Conservation (phyloP, 2,888 invertebrate genomes). For the Phaonia tiefii region DNA sequence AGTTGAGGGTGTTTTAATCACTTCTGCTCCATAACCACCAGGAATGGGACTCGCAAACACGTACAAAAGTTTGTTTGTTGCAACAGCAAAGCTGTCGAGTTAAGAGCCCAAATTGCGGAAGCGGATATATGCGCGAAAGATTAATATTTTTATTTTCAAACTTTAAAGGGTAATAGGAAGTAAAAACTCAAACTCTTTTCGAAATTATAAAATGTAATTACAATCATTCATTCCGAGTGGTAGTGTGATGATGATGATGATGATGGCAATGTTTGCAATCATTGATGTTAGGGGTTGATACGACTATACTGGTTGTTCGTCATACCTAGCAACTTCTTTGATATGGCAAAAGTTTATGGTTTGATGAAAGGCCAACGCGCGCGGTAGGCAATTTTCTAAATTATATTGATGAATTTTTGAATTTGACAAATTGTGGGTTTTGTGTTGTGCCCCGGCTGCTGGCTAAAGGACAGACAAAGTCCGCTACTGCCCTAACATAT, state of each 20-base stretch:
- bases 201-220: constrained; percentile 34
- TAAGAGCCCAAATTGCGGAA: constrained; percentile 69
- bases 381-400: constrained; percentile 68
- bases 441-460: constrained; percentile 42
- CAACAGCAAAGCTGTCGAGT: constrained; percentile 33
- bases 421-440: constrained; percentile 71
- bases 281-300: constrained; percentile 52
- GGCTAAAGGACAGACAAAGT: neutral
- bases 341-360: constrained; percentile 23
- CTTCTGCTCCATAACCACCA: constrained; percentile 34
- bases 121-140: constrained; percentile 74
- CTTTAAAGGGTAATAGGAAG: constrained; percentile 33
- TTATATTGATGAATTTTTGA: constrained; percentile 72
- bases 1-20: constrained; percentile 56
- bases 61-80: constrained; percentile 31
- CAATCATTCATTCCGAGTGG: constrained; percentile 2
- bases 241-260: constrained; percentile 4
- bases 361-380: neutral
- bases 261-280: constrained; percentile 34
- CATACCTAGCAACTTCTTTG: constrained; percentile 35
- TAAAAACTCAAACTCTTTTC: constrained; percentile 29
- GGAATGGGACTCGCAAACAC: constrained; percentile 10
- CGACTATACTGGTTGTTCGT: constrained; percentile 14
- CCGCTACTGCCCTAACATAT: neutral
- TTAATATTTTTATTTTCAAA: constrained; percentile 70